phyloP scores from a whole-genome alignment of 2,888 invertebrate genomes.

The Aplocera efformata region DNA sequence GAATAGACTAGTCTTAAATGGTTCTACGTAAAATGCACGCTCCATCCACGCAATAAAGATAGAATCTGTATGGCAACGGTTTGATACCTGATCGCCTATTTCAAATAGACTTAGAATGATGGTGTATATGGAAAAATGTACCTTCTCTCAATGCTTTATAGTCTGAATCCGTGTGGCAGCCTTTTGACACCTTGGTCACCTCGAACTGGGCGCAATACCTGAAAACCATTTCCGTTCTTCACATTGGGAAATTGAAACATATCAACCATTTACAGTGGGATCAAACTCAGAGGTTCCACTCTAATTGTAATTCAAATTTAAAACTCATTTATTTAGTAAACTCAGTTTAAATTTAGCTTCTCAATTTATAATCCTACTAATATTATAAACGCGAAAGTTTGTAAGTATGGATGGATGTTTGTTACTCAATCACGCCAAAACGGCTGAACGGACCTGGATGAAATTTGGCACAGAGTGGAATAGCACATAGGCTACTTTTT shows the following conservation, averaged over 20 bases:
- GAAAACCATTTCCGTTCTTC: conserved; percentile 49
- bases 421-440: no score
- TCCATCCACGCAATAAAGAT: conserved; percentile 2
- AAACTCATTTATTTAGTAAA: no score
- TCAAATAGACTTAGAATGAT: background rate
- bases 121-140: conserved; percentile 47
- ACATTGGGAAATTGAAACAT: conserved; percentile 38
- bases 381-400: no score
- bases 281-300: background rate
- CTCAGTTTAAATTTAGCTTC: no score
- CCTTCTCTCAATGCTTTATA: conserved; percentile 88
- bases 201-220: conserved; percentile 94
- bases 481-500: no score
- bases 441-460: no score
- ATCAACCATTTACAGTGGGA: conserved; percentile 12
- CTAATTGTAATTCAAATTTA: no score
- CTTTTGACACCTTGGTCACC: conserved; percentile 90
- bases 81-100: background rate
- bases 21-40: background rate
- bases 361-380: no score
- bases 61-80: no score
- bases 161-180: conserved; percentile 87
- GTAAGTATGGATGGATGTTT: no score
- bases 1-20: background rate
- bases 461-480: no score